These are phyloP conservation scores for Eugnorisma glareosa DNA, from an alignment of 2,888 invertebrate genomes.

Conservation along the genomic window DNA sequence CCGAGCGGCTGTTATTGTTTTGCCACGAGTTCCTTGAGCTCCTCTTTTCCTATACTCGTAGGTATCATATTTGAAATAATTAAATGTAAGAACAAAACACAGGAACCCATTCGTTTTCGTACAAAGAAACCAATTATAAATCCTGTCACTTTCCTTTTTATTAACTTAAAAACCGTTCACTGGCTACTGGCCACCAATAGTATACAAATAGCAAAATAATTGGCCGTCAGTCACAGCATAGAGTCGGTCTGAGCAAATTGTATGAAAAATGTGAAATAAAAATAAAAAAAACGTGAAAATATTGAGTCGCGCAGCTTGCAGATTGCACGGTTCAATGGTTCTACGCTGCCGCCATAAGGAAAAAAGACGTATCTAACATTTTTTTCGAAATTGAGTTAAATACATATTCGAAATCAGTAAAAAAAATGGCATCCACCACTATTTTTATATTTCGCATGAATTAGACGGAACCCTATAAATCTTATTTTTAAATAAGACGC, in stretches of 20 bases:
- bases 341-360: no score
- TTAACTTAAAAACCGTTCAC: neutral
- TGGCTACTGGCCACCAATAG: conserved; percentile 1
- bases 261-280: conserved; percentile 65
- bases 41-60: no score
- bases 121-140: conserved; percentile 8
- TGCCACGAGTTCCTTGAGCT: no score
- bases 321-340: conserved; percentile 64
- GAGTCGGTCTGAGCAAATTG: conserved; percentile 45
- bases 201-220: conserved; percentile 62
- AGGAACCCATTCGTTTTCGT: neutral
- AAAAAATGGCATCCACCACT: no score
- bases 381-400: no score
- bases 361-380: no score
- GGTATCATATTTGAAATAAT: neutral
- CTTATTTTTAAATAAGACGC: no score
- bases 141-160: neutral
- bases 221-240: conserved; percentile 62
- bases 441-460: no score
- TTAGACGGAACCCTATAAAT: no score
- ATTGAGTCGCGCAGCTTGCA: conserved; percentile 49
- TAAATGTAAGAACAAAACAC: neutral
- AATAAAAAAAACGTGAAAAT: conserved; percentile 49
- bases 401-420: no score
- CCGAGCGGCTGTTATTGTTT: no score